Conservation (phyloP, 2,888 invertebrate genomes). For the Drosophila macrospina region DNA sequence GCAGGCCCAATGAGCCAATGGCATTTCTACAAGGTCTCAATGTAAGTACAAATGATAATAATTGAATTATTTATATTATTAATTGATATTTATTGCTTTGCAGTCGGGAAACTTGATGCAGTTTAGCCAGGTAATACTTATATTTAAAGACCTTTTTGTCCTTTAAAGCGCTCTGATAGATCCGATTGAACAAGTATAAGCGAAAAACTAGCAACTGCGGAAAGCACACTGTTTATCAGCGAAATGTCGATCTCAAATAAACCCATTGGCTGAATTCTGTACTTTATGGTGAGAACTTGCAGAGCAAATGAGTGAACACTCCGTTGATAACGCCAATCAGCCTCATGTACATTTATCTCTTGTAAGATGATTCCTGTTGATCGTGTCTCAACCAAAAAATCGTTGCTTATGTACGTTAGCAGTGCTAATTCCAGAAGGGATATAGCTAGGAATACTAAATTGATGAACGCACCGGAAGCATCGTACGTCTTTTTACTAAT, state of each 20-base stretch:
- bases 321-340: conserved; percentile 77
- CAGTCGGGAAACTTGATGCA: conserved; percentile 83
- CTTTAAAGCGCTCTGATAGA: conserved; percentile 77
- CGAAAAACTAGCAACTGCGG: conserved; percentile 81
- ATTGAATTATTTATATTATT: not conserved
- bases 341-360: conserved; percentile 60
- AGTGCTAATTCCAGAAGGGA: conserved; percentile 77
- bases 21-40: conserved; percentile 80
- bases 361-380: conserved; percentile 77
- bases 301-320: conserved; percentile 80
- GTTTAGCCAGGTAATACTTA: conserved; percentile 79
- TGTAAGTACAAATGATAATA: conserved; percentile 58
- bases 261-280: conserved; percentile 78
- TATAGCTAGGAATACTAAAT: conserved; percentile 76
- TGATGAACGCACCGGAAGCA: conserved; percentile 73
- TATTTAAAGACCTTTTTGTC: conserved; percentile 28
- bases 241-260: conserved; percentile 77
- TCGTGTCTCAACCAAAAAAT: conserved; percentile 56
- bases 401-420: conserved; percentile 65
- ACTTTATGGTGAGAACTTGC: conserved; percentile 65
- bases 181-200: conserved; percentile 84
- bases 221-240: conserved; percentile 72
- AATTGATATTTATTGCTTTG: conserved; percentile 24
- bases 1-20: conserved; percentile 66
- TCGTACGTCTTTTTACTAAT: conserved; percentile 77